A percentile compares a stretch with the other conserved stretches of the same genome.
Evolutionary conservation across 37 sponge, comb jelly and placozoan genomes (phyloP).

Genomic region (Cliona cf. orientalis): DNA sequence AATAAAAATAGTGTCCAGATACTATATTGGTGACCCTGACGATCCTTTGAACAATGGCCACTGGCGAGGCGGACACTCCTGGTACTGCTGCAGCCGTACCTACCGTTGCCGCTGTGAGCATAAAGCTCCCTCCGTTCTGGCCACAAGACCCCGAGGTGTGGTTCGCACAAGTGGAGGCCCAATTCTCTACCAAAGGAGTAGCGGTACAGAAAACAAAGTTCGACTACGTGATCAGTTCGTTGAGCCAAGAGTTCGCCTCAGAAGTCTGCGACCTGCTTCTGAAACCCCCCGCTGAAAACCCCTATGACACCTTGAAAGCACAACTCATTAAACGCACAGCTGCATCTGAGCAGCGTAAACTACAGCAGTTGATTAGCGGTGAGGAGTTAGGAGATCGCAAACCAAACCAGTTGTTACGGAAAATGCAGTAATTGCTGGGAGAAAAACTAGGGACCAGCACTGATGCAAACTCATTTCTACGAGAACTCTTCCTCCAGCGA

Average conservation of each 20-base stretch:
- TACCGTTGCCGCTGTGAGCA: slow-evolving; percentile 4
- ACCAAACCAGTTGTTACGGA: slow-evolving; percentile 49
- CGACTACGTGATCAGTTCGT: no score
- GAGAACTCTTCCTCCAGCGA: slow-evolving; percentile 46
- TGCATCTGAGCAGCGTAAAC: slow-evolving; percentile 41
- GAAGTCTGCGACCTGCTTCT: no score
- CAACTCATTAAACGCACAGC: slow-evolving; percentile 50
- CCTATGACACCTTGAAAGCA: slow-evolving; percentile 48
- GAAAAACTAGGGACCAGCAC: slow-evolving; percentile 37
- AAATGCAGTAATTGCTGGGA: slow-evolving; percentile 63
- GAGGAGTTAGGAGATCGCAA: slow-evolving; percentile 59
- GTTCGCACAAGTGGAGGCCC: no score
- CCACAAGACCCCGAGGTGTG: slow-evolving; percentile 54
- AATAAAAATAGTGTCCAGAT: no score
- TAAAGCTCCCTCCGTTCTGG: slow-evolving; percentile 67
- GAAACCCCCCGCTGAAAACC: no score
- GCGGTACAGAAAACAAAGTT: slow-evolving; percentile 30
- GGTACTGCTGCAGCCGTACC: neutral
- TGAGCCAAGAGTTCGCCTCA: no score
- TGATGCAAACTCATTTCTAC: slow-evolving; percentile 33
- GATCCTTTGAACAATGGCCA: neutral
- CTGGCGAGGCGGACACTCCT: neutral
- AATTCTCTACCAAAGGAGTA: slow-evolving; percentile 29
- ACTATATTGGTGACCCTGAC: slow-evolving; percentile 37
- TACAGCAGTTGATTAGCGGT: slow-evolving; percentile 14